These are phyloP conservation scores for Strix uralensis DNA, from an alignment of 2,113 vertebrate species.

Conservation along the genomic window DNA sequence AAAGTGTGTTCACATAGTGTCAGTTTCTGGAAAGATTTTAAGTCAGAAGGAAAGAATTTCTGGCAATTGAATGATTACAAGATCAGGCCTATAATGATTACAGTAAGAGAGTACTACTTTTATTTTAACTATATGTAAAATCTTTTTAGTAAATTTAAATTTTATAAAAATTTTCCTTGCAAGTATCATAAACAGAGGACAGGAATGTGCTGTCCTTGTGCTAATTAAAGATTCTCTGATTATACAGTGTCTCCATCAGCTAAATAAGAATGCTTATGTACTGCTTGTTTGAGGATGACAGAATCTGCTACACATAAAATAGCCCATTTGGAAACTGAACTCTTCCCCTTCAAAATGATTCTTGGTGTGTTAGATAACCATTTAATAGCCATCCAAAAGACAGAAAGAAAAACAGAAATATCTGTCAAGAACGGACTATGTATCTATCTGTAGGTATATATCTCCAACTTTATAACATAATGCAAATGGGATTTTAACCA, in stretches of 20 bases:
- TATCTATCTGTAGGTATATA: neutral
- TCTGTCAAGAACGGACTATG: neutral
- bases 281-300: neutral
- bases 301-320: neutral
- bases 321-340: neutral
- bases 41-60: slow-evolving; percentile 40
- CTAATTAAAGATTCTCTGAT: neutral
- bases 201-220: neutral
- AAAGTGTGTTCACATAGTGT: neutral
- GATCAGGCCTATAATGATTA: neutral
- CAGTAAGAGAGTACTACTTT: neutral
- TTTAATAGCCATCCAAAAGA: neutral
- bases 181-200: neutral
- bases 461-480: neutral
- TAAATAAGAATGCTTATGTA: neutral
- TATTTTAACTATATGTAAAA: neutral
- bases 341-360: neutral
- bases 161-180: neutral
- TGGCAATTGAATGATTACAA: neutral
- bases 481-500: neutral
- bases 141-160: neutral
- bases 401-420: neutral
- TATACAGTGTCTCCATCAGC: neutral
- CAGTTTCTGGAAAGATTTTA: neutral
- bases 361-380: neutral